phyloP scores from a whole-genome alignment of 2,113 vertebrate genomes.

The Pterocles orientalis region DNA sequence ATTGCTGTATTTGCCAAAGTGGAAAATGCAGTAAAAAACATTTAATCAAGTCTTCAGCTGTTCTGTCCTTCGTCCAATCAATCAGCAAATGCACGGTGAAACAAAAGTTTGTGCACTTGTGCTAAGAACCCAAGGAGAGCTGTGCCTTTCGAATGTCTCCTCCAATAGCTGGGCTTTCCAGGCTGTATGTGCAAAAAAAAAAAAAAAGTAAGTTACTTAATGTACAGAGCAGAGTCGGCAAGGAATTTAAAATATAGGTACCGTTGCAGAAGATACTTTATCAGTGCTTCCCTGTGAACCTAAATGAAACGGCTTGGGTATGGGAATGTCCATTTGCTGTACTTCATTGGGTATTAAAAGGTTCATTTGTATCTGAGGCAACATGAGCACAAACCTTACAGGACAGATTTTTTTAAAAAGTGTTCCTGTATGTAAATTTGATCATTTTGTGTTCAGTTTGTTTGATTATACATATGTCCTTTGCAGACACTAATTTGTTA shows the following conservation, averaged over 20 bases:
- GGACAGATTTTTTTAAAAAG: background rate
- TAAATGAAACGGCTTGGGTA: background rate
- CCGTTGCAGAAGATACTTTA: background rate
- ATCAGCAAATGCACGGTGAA: background rate
- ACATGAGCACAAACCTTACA: background rate
- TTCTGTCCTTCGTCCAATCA: background rate
- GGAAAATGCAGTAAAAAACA: conserved; percentile 30
- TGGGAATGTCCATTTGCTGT: background rate
- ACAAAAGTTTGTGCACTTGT: background rate
- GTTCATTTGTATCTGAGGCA: background rate
- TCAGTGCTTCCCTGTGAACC: background rate
- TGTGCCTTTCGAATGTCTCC: background rate
- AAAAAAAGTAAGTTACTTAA: background rate
- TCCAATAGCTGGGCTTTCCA: background rate
- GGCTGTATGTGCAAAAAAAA: background rate
- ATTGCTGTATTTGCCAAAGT: background rate
- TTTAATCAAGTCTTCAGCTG: conserved; percentile 16
- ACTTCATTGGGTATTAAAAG: background rate
- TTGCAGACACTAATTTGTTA: background rate
- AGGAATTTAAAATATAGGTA: background rate
- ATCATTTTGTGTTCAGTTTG: background rate
- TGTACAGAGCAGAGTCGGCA: background rate
- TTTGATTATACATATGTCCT: background rate
- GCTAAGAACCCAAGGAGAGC: background rate
- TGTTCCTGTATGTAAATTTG: background rate